Base-by-base conservation (phyloP, 2,888 invertebrate species). In the Bembecia ichneumoniformis region DNA sequence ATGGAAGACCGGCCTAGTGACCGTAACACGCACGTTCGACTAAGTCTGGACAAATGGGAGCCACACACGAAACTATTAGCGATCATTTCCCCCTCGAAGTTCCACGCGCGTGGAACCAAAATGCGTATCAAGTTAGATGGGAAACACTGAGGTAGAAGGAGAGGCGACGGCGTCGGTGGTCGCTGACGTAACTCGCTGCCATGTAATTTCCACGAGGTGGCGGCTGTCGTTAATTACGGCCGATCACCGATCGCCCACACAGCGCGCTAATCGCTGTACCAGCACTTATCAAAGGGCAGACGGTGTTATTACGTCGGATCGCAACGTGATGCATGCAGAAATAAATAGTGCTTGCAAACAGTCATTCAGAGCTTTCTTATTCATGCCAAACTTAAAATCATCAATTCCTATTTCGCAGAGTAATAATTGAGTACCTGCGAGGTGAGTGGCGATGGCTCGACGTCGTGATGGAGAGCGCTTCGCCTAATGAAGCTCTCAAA, bases 401-500 rank as follows among this genome's bases (percentile, higher is more conserved):
- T 28, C 9, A 28, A 3, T 28, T 28, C 28, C 28, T 28, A 28
- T 28, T 28, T 28, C 9, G 2, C 9, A 9, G 28, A 28, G 28
- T 28, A 28, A 28, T 28, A 9, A 9, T 7, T 28, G 28, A 9
- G 28, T 28, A 28, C 28, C 28, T 28, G 28, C 28, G 9, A 9
- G 2, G 7, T 0, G 9, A 28, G 9, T 28, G 40, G 17, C 15
- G 16, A 16, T 44, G 15, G 15, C 50, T 49, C 49, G 49, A 44
- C 35, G 40, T 28, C 17, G 36, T 44, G 17, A 43, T 17, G 35
- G 45, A 43, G 49, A 44, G 46, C 28, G 28, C 51, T 44, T 47
- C 40, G 40, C 40, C 40, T 40, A 47, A 52, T 52, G n/a, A 43
- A 14, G 35, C 50, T 51, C 53, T 55, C 50, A 51, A 55, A 55